phyloP scores from a whole-genome alignment of 2,888 invertebrate genomes.

The Litoditis marina region DNA sequence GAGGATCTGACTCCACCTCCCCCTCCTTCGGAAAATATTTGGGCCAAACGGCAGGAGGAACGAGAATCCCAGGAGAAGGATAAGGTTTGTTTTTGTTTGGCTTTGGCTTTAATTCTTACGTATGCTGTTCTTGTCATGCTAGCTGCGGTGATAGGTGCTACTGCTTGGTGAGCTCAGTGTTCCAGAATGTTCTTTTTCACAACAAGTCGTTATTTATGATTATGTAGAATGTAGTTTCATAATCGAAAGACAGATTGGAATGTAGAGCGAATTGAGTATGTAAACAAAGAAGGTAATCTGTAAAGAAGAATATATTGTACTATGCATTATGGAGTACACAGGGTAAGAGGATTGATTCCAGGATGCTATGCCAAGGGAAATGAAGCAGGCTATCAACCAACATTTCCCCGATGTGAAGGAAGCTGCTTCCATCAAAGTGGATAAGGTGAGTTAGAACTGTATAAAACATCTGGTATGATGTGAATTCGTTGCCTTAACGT shows the following conservation, averaged over 20 bases:
- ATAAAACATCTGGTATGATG: background rate
- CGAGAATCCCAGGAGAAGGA: slow-evolving; percentile 45
- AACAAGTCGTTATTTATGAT: too few relatives aligned
- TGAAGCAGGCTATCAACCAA: slow-evolving; percentile 41
- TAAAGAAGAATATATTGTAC: too few relatives aligned
- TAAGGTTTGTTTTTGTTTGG: slow-evolving; percentile 22
- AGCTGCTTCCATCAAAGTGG: slow-evolving; percentile 32
- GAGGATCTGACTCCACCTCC: slow-evolving; percentile 27
- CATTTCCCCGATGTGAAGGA: slow-evolving; percentile 45
- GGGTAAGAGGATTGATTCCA: too few relatives aligned
- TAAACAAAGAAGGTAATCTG: too few relatives aligned
- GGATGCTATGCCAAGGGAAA: slow-evolving; percentile 11
- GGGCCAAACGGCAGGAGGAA: slow-evolving; percentile 58
- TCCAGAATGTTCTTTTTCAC: too few relatives aligned
- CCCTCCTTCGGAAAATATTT: slow-evolving; percentile 51
- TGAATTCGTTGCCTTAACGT: background rate
- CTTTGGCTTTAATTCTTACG: too few relatives aligned
- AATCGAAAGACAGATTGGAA: too few relatives aligned
- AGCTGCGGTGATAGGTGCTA: too few relatives aligned
- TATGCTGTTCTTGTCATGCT: too few relatives aligned
- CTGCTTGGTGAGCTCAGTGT: too few relatives aligned
- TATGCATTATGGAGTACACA: too few relatives aligned
- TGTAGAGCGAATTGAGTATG: too few relatives aligned
- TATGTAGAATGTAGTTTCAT: background rate
- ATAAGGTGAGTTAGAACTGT: slow-evolving; percentile 23